A percentile compares a stretch with the other conserved stretches of the same genome.
Evolutionary conservation across 2,888 invertebrate genomes (phyloP).

Genomic region (Hyppa rectilinea): DNA sequence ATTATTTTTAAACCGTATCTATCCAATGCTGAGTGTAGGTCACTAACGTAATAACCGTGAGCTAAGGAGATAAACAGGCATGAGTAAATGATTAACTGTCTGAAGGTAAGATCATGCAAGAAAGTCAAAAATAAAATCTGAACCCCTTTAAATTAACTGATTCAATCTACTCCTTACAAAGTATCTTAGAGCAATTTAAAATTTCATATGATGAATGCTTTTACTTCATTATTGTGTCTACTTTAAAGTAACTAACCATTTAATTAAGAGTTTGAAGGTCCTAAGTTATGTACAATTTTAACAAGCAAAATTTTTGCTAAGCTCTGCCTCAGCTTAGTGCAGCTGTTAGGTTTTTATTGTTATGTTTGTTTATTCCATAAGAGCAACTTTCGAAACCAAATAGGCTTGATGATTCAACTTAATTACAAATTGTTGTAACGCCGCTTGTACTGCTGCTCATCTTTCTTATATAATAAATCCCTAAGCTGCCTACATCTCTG

Average conservation of each 20-base stretch:
- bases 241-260: slow-evolving; percentile 26
- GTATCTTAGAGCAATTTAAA: not conserved
- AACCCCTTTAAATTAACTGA: not conserved
- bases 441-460: not conserved
- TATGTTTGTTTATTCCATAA: slow-evolving; percentile 5
- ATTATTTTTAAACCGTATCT: not conserved
- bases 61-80: not conserved
- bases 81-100: not conserved
- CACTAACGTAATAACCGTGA: not conserved
- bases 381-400: not conserved
- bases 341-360: slow-evolving; percentile 12
- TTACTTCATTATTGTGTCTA: slow-evolving; percentile 26
- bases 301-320: not conserved
- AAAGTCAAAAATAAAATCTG: not conserved
- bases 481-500: slow-evolving; percentile 10
- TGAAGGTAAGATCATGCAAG: not conserved
- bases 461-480: slow-evolving; percentile 8
- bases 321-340: not conserved
- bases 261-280: slow-evolving; percentile 37
- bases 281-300: slow-evolving; percentile 11
- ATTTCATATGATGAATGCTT: slow-evolving; percentile 11
- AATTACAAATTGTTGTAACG: slow-evolving; percentile 12
- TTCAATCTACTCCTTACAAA: slow-evolving; percentile 6
- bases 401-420: slow-evolving; percentile 8
- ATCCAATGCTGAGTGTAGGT: not conserved